Evolutionary conservation across 1,140 invertebrate genomes (phyloP).

Genomic region (Bombus waltoni): DNA sequence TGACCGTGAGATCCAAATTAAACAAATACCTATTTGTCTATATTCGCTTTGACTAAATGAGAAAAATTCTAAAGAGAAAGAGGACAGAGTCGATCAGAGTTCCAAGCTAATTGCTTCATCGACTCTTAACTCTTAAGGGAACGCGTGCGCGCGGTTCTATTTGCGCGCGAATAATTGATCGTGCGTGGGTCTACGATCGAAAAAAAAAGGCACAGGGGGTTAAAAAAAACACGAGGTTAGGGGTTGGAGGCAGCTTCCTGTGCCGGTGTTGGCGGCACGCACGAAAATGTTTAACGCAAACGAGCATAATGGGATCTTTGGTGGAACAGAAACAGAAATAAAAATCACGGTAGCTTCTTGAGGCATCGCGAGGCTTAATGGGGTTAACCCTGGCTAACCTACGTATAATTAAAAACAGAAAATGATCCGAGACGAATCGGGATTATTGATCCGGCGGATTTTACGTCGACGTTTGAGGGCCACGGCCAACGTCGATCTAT

Average conservation of each 20-base stretch:
- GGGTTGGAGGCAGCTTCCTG: conserved; percentile 11
- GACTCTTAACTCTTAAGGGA: not conserved
- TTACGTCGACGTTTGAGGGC: conserved; percentile 45
- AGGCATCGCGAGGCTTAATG: conserved; percentile 67
- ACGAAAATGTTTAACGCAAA: conserved; percentile 67
- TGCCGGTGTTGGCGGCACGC: conserved; percentile 35
- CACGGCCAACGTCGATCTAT: not conserved
- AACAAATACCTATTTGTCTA: no score
- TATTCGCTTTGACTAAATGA: no score
- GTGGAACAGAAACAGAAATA: conserved; percentile 63
- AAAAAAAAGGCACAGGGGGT: not conserved
- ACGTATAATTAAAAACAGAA: conserved; percentile 77
- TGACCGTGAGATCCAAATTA: no score
- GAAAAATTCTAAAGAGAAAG: not conserved
- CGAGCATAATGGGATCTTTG: conserved; percentile 69
- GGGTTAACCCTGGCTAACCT: conserved; percentile 74
- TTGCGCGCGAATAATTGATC: conserved; percentile 35
- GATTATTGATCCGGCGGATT: conserved; percentile 69
- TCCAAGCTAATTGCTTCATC: conserved; percentile 17
- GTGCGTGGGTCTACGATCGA: conserved; percentile 1
- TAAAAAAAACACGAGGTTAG: not conserved
- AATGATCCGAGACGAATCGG: conserved; percentile 71
- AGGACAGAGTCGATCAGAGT: no score
- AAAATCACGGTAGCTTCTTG: conserved; percentile 65
- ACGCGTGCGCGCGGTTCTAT: conserved; percentile 2